Evolutionary conservation across 2,888 invertebrate species (phyloP).

Genomic region (Noctua fimbriata): DNA sequence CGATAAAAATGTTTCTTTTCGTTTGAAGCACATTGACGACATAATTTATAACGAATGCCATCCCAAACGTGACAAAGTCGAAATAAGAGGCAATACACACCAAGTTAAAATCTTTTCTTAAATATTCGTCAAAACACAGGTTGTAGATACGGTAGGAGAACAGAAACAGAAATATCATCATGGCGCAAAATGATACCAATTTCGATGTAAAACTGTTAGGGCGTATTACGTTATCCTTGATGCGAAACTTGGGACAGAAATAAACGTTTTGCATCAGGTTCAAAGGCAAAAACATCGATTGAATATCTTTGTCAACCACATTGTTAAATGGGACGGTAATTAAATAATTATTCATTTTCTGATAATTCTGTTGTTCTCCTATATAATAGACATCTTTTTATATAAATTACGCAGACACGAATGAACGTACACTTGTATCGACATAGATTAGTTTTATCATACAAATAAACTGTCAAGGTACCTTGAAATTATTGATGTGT

Average conservation of each 20-base stretch:
- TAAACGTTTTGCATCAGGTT: conserved; percentile 38
- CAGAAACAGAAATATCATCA: neutral
- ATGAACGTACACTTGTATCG: neutral
- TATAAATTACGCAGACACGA: neutral
- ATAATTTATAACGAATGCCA: neutral
- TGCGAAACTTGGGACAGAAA: conserved; percentile 46
- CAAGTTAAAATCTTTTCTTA: neutral
- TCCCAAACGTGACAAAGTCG: neutral
- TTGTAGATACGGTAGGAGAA: neutral
- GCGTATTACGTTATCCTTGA: conserved; percentile 52
- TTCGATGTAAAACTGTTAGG: conserved; percentile 7
- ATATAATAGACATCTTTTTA: neutral
- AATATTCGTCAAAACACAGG: neutral
- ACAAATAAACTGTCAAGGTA: neutral
- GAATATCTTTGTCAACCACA: conserved; percentile 48
- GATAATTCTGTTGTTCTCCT: neutral
- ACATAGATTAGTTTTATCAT: neutral
- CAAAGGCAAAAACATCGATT: conserved; percentile 48
- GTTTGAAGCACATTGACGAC: neutral
- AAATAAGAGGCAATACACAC: neutral
- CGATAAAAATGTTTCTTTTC: neutral
- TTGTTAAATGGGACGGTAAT: neutral
- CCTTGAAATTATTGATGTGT: neutral
- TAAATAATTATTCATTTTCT: neutral
- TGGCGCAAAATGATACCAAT: neutral